phyloP scores from a whole-genome alignment of 1,140 invertebrate species.

The Drosophila jambulina region DNA sequence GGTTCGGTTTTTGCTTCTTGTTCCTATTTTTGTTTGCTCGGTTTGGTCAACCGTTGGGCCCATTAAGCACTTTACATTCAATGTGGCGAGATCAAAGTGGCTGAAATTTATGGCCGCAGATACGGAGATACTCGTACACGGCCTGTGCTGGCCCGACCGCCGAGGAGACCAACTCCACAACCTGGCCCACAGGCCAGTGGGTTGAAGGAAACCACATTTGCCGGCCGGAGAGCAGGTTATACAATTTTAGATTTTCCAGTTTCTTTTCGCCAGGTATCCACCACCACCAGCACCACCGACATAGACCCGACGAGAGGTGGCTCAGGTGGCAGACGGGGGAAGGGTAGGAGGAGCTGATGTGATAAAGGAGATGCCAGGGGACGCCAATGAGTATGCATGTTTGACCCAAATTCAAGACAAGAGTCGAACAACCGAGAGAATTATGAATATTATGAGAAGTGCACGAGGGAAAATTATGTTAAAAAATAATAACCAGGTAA shows the following conservation, averaged over 20 bases:
- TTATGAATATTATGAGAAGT: slow-evolving; percentile 47
- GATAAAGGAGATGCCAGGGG: slow-evolving; percentile 50
- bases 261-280: slow-evolving; percentile 37
- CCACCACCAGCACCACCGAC: background rate
- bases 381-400: slow-evolving; percentile 79
- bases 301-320: slow-evolving; percentile 5
- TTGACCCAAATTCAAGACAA: slow-evolving; percentile 77
- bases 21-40: slow-evolving; percentile 47
- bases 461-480: background rate
- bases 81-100: slow-evolving; percentile 82
- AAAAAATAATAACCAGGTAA: background rate
- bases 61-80: slow-evolving; percentile 83
- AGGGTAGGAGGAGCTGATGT: background rate
- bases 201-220: slow-evolving; percentile 42
- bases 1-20: slow-evolving; percentile 43
- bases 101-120: slow-evolving; percentile 73
- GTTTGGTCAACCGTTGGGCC: slow-evolving; percentile 54
- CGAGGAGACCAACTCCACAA: slow-evolving; percentile 14
- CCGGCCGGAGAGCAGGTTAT: slow-evolving; percentile 75
- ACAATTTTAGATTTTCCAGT: slow-evolving; percentile 76
- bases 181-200: slow-evolving; percentile 47
- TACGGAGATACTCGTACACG: slow-evolving; percentile 68
- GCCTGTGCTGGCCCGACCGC: background rate
- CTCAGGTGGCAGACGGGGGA: slow-evolving; percentile 5
- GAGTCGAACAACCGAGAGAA: slow-evolving; percentile 29